Conservation (phyloP, 2,113 vertebrate species). For the Entosphenus tridentatus region DNA sequence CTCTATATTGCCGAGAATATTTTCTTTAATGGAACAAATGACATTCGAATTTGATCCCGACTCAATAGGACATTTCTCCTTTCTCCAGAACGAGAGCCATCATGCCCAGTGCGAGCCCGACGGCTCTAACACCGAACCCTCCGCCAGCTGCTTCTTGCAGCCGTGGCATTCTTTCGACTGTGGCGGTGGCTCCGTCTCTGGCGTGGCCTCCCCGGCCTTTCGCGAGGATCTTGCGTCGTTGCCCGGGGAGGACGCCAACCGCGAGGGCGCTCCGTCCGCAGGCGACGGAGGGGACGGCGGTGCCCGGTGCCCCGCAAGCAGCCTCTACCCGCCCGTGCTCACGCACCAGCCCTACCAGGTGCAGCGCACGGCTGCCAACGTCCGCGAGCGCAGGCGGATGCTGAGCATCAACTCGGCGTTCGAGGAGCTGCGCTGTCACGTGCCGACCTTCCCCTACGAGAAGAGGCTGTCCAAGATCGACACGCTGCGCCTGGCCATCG, state of each 20-base stretch:
- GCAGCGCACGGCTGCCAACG: slow-evolving; percentile 33
- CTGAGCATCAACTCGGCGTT: slow-evolving; percentile 36
- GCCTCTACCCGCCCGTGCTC: slow-evolving; percentile 8
- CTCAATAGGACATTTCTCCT: slow-evolving; percentile 17
- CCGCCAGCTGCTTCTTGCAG: slow-evolving; percentile 14
- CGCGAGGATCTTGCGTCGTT: slow-evolving; percentile 16
- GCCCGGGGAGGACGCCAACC: slow-evolving; percentile 18
- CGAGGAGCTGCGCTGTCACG: slow-evolving; percentile 27
- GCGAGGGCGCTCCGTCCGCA: slow-evolving; percentile 19
- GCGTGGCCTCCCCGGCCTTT: slow-evolving; percentile 19
- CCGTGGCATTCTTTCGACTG: slow-evolving; percentile 17
- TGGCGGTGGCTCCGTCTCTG: slow-evolving; percentile 20
- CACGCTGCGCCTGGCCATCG: slow-evolving; percentile 31
- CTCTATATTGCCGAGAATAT: not conserved
- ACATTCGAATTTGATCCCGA: slow-evolving; percentile 24
- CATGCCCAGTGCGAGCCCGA: slow-evolving; percentile 19
- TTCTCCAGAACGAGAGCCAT: slow-evolving; percentile 24
- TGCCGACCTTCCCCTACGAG: slow-evolving; percentile 42
- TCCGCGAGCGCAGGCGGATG: slow-evolving; percentile 38
- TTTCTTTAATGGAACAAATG: slow-evolving; percentile 23
- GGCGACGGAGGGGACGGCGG: slow-evolving; percentile 9
- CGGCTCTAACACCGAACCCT: slow-evolving; percentile 19
- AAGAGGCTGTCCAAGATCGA: slow-evolving; percentile 42
- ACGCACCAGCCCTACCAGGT: slow-evolving; percentile 20
- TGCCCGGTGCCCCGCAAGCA: slow-evolving; percentile 11